Base-by-base conservation (phyloP, 2,113 vertebrate genomes). In the Lophius piscatorius region DNA sequence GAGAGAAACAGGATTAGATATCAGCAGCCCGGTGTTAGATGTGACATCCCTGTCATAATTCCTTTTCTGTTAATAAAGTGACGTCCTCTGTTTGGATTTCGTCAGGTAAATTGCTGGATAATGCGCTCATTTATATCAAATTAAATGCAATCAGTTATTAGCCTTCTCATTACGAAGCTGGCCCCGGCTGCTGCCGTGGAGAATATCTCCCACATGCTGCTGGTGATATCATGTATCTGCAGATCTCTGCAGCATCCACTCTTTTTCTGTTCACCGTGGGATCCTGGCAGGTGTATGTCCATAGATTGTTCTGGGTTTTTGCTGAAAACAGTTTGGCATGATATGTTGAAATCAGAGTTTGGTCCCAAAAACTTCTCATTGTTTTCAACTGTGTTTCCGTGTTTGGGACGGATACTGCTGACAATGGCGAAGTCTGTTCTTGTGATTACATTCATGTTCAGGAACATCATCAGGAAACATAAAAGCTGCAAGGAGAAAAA, bases 101-200 rank as follows among this genome's bases (percentile, higher is more conserved):
- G 74, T 52, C 47, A 55, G 50, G 34, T 80, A 74, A 78, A 74
- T 75, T 46, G 70, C 70, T 50, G 54, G 42, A 76, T 81, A 81
- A 72, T 71, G 24, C 49, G 52, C 60, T 85, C 55, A 76, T 80
- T 80, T 87, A 61, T 76, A 67, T 75, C 48, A 62, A 83, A 83
- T 83, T 68, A 83, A 74, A 82, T 0, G 11, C 63, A 83, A 79
- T 84, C 79, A 81, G 61, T 46, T 54, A 70, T 70, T 71, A 72
- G 28, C 63, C 46, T 63, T 65, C 63, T 77, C 16, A 16, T 83
- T 78, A 76, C 40, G 54, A 57, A n/a, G 21, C 54, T 76, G 70
- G 63, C 58, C 36, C 20, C 1, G 17, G 23, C 33, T 39, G 48
- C 63, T 70, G 70, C 66, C 70, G 57, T 67, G 55, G 59, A 76